A percentile compares a stretch with the other conserved stretches of the same genome.
These are phyloP conservation scores for Canis aureus DNA, from an alignment of 2,113 vertebrate species.

Conservation along the genomic window DNA sequence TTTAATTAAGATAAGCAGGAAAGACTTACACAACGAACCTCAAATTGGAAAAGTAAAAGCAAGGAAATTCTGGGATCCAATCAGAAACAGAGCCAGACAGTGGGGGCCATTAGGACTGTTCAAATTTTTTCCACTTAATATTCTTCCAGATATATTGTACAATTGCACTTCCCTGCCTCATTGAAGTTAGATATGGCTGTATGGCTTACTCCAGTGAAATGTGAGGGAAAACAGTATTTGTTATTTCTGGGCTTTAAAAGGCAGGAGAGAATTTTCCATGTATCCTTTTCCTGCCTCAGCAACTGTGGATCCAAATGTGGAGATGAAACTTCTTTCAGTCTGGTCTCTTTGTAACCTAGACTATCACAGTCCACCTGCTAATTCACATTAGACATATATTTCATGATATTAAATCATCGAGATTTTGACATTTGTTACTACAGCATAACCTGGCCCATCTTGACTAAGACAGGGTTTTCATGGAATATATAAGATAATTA, in stretches of 20 bases:
- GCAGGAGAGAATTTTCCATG: not conserved
- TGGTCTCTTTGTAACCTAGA: not conserved
- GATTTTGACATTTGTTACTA: not conserved
- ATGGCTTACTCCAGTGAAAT: not conserved
- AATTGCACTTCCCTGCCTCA: not conserved
- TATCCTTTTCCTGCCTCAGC: not conserved
- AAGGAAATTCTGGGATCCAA: not conserved
- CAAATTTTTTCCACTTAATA: not conserved
- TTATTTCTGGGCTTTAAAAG: not conserved
- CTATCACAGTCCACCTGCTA: not conserved
- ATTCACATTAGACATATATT: not conserved
- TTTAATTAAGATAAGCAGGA: not conserved
- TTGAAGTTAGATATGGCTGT: not conserved
- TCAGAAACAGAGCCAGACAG: not conserved
- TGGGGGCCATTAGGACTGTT: not conserved
- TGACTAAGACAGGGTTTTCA: not conserved
- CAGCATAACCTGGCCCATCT: not conserved
- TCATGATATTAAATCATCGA: not conserved
- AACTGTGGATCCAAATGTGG: not conserved
- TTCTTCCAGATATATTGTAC: not conserved
- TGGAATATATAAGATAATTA: not conserved
- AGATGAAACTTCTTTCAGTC: not conserved
- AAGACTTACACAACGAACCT: not conserved
- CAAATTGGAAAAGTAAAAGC: not conserved
- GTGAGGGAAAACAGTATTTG: not conserved